These are phyloP conservation scores for Micrasema longulum DNA, from an alignment of 1,140 invertebrate genomes.

Conservation along the genomic window DNA sequence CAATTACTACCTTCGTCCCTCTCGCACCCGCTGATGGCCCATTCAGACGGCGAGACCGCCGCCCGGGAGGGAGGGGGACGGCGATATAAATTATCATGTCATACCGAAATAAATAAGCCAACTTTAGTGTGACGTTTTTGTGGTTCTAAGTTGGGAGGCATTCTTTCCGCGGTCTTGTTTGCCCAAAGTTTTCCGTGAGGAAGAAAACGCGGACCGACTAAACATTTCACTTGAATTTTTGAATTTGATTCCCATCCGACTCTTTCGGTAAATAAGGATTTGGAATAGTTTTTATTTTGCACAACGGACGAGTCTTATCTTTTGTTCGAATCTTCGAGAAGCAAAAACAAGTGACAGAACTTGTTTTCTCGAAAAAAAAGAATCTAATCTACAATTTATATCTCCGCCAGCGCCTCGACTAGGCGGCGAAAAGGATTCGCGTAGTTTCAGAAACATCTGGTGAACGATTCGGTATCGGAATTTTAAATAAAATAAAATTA, in stretches of 20 bases:
- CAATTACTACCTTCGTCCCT: conserved; percentile 51
- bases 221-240: too few species aligned
- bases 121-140: conserved; percentile 54
- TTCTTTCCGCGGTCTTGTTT: conserved; percentile 48
- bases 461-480: conserved; percentile 43
- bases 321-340: conserved; percentile 6
- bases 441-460: conserved; percentile 41
- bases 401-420: not conserved
- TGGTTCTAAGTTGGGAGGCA: conserved; percentile 39
- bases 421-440: conserved; percentile 25
- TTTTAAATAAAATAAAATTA: conserved; percentile 51
- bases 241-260: too few species aligned
- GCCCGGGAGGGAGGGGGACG: conserved; percentile 44
- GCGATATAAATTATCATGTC: conserved; percentile 54
- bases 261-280: too few species aligned
- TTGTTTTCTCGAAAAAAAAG: conserved; percentile 3
- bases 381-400: conserved; percentile 16
- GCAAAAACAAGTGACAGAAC: conserved; percentile 9
- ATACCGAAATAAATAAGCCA: conserved; percentile 52
- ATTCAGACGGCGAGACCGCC: conserved; percentile 16
- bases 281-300: too few species aligned
- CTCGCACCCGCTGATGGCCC: conserved; percentile 37
- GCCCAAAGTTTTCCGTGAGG: conserved; percentile 28
- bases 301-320: not conserved
- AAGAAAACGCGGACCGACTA: not conserved